A percentile compares a stretch with the other conserved stretches of the same genome.
These are phyloP conservation scores for Leptogaster cylindrica DNA, from an alignment of 2,888 invertebrate genomes.

Conservation along the genomic window DNA sequence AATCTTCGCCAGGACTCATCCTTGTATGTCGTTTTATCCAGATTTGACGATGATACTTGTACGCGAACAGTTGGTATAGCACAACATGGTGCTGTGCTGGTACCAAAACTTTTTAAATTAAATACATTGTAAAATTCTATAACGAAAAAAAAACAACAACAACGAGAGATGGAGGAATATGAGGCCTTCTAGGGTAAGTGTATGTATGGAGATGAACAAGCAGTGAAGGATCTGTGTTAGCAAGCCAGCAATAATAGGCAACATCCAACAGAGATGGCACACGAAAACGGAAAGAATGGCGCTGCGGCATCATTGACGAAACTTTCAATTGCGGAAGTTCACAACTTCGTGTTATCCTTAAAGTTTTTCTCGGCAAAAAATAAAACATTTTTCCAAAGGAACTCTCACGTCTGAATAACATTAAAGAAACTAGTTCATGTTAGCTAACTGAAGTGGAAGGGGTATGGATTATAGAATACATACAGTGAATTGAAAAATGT, in stretches of 20 bases:
- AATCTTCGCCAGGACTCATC: conserved; percentile 37
- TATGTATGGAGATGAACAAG: no score
- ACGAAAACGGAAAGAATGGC: conserved; percentile 34
- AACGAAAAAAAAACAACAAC: conserved; percentile 12
- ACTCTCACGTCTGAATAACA: conserved; percentile 10
- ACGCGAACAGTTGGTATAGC: conserved; percentile 19
- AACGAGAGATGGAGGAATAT: no score
- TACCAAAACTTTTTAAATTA: conserved; percentile 39
- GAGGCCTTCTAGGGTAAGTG: no score
- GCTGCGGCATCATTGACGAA: conserved; percentile 20
- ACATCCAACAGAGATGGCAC: conserved; percentile 3
- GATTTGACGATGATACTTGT: neutral
- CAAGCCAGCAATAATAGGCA: conserved; percentile 12
- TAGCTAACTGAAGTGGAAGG: no score
- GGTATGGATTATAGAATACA: no score
- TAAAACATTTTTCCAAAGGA: neutral
- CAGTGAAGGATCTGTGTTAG: no score
- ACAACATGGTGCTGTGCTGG: conserved; percentile 29
- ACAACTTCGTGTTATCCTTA: conserved; percentile 27
- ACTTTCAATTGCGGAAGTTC: conserved; percentile 40
- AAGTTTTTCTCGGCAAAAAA: conserved; percentile 5
- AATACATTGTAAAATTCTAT: conserved; percentile 37
- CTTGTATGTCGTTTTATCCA: neutral
- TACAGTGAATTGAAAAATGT: no score
- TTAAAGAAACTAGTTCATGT: conserved; percentile 20